Base-by-base conservation (phyloP, 2,888 invertebrate species). In the Eupithecia insigniata region DNA sequence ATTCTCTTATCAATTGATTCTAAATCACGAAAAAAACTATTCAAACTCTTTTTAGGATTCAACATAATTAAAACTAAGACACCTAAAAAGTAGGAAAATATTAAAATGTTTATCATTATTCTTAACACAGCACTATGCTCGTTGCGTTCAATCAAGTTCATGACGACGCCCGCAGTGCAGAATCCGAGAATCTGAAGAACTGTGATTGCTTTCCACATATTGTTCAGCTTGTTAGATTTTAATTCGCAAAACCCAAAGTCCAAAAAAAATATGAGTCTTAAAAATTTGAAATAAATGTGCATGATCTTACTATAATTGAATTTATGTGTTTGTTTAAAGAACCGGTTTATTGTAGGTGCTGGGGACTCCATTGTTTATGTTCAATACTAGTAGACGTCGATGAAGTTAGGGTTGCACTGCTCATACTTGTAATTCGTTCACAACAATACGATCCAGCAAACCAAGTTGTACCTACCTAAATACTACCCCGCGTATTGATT, bases 161-260 rank as follows among this genome's bases (percentile, higher is more conserved):
- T 16, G 58, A 58, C 28, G 14, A 16, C 14, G 16, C 65, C 10
- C 5, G 39, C 2, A 7, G 2, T n/a, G 22, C 58, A 43, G 39
- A 58, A 58, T 14, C 1, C 7, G 16, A 65, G 28, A 1, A 51
- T 22, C 12, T 36, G 16, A 28, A 62, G 16, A 51, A 62, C 36
- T 12, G 66, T 66, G 8, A 67, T n/a, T 7, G 12, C 22, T 28
- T 67, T 71, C 46, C 34, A 67, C 16, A 71, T 51, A 2, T 67
- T 28, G 62, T 22, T 71, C 64, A 39, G 36, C 39, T 71, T 67
- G 8, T 28, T 18, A 14, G 62, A 67, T 67, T 71, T 43, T 0
- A 28, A 32, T 26, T 39, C 39, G n/a, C 67, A 71, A 71, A 71
- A 67, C 12, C 71, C 71, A 36, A 71, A 64, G n/a, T 71, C 71